These are phyloP conservation scores for Hippopotamus amphibius DNA, from an alignment of 2,113 vertebrate species.

Conservation along the genomic window DNA sequence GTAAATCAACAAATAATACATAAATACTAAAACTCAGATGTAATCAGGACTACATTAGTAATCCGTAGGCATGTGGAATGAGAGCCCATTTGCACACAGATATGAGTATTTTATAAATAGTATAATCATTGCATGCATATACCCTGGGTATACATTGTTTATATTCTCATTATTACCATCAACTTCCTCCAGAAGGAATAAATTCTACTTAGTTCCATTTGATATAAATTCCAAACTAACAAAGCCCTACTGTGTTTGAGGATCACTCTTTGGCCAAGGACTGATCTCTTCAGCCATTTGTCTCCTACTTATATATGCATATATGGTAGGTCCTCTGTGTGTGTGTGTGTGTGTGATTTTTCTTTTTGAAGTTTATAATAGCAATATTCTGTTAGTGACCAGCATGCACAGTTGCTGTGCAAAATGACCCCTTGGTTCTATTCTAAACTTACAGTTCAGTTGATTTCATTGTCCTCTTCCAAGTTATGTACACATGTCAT, in stretches of 20 bases:
- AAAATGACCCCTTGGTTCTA: neutral
- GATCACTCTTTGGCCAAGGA: neutral
- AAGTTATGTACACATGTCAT: neutral
- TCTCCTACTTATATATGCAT: neutral
- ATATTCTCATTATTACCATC: neutral
- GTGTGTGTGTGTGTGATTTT: neutral
- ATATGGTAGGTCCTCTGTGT: accelerated
- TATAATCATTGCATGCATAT: neutral
- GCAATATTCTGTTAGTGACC: neutral
- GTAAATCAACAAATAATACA: neutral
- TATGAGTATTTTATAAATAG: neutral
- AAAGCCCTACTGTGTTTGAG: neutral
- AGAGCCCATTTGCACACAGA: neutral
- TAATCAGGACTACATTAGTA: neutral
- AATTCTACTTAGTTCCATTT: neutral
- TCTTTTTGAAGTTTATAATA: neutral
- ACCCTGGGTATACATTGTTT: neutral
- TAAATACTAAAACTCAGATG: neutral
- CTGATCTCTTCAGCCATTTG: neutral
- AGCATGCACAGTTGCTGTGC: neutral
- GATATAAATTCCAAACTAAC: neutral
- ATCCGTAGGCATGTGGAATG: neutral
- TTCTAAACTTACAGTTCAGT: neutral
- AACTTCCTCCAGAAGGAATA: neutral
- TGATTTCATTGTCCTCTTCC: neutral